A percentile compares a stretch with the other conserved stretches of the same genome.
Evolutionary conservation across 2,797 vertebrate species (phyloP).

Genomic region (Coccyzus lansbergi): DNA sequence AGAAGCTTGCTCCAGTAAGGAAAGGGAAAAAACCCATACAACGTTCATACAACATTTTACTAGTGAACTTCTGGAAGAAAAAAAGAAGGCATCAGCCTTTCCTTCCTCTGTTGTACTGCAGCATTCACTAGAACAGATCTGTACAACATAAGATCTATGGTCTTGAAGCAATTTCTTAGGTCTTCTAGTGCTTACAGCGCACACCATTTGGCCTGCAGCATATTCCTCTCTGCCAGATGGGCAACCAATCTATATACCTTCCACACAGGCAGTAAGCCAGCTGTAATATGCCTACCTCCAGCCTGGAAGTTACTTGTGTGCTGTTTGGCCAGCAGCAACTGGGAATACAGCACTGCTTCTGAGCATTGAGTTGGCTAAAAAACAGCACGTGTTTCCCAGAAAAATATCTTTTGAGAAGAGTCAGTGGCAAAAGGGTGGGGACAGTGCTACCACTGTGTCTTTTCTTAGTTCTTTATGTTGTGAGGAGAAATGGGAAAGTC

Average conservation of each 20-base stretch:
- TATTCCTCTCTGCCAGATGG: slow-evolving; percentile 46
- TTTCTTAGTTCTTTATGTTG: slow-evolving; percentile 28
- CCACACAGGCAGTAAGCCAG: slow-evolving; percentile 24
- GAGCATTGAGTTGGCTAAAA: background rate
- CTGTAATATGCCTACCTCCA: slow-evolving; percentile 33
- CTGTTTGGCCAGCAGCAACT: slow-evolving; percentile 13
- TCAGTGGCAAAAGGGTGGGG: background rate
- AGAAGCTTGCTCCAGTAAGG: background rate
- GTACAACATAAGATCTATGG: background rate
- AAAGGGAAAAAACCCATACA: background rate
- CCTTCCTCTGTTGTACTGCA: background rate
- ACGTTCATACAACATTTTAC: background rate
- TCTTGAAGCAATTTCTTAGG: slow-evolving; percentile 21
- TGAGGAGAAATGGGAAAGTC: background rate
- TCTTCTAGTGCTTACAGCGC: background rate
- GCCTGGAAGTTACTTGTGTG: slow-evolving; percentile 32
- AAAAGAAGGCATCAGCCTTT: background rate
- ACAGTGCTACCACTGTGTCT: background rate
- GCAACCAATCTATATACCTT: slow-evolving; percentile 45
- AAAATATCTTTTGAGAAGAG: slow-evolving; percentile 43
- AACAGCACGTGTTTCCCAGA: background rate
- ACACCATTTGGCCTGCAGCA: slow-evolving; percentile 40
- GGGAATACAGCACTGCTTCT: slow-evolving; percentile 22
- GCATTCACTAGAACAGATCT: background rate
- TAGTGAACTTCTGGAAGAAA: background rate